phyloP scores from a whole-genome alignment of 2,888 invertebrate species.

The Hyalella azteca region DNA sequence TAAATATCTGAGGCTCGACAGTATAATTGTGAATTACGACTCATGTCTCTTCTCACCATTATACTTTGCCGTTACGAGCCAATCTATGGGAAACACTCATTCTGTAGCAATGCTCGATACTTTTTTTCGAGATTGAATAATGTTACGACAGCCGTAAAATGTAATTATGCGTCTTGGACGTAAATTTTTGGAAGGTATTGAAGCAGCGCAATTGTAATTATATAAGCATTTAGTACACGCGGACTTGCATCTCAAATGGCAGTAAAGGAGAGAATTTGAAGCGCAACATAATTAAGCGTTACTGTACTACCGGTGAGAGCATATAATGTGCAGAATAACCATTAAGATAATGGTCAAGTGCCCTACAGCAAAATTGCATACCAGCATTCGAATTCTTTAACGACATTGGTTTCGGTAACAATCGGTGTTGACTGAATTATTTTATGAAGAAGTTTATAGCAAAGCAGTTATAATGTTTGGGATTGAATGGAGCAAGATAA shows the following conservation, averaged over 20 bases:
- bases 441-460: no score
- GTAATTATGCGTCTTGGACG: slow-evolving; percentile 1
- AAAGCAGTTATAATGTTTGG: no score
- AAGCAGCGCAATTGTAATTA: not conserved
- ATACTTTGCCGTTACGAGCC: not conserved
- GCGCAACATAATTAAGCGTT: no score
- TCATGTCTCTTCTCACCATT: slow-evolving; percentile 10
- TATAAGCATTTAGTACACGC: not conserved
- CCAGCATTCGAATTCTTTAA: no score
- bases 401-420: no score
- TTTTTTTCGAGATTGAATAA: not conserved
- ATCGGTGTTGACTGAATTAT: no score
- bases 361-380: no score
- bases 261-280: not conserved
- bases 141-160: not conserved
- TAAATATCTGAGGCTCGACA: slow-evolving; percentile 18
- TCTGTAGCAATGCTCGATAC: not conserved
- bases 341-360: no score
- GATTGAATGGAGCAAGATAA: no score
- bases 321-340: no score
- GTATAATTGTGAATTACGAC: slow-evolving; percentile 21
- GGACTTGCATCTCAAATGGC: not conserved
- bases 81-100: slow-evolving; percentile 1
- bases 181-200: not conserved
- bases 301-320: not conserved